Evolutionary conservation across 2,113 vertebrate genomes (phyloP).

Genomic region (Corythornis vintsioides): DNA sequence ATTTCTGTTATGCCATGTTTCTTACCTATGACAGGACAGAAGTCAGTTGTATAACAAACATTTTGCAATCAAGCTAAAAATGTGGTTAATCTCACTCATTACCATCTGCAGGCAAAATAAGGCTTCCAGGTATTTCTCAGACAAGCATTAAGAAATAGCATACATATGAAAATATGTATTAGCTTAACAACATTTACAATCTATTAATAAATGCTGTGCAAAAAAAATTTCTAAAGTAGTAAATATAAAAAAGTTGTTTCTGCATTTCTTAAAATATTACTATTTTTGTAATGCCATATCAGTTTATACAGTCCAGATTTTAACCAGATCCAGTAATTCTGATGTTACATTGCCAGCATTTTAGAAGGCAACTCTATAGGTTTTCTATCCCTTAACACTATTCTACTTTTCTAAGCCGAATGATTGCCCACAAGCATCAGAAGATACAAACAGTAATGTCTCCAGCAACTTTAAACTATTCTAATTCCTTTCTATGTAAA

Average conservation of each 20-base stretch:
- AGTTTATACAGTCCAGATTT: neutral
- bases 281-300: neutral
- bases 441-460: neutral
- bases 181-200: neutral
- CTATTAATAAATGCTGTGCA: neutral
- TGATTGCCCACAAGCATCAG: neutral
- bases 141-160: neutral
- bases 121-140: neutral
- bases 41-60: neutral
- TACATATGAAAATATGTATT: neutral
- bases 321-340: neutral
- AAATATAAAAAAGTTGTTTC: neutral
- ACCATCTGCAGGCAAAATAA: neutral
- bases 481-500: neutral
- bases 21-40: slow-evolving; percentile 78
- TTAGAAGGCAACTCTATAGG: neutral
- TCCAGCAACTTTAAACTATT: neutral
- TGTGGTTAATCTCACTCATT: neutral
- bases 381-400: neutral
- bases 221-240: neutral
- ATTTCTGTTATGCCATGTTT: slow-evolving; percentile 90
- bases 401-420: neutral
- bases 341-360: neutral
- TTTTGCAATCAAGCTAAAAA: neutral
- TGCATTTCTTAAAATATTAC: neutral